Evolutionary conservation across 2,113 vertebrate genomes (phyloP).

Genomic region (Rattus norvegicus): DNA sequence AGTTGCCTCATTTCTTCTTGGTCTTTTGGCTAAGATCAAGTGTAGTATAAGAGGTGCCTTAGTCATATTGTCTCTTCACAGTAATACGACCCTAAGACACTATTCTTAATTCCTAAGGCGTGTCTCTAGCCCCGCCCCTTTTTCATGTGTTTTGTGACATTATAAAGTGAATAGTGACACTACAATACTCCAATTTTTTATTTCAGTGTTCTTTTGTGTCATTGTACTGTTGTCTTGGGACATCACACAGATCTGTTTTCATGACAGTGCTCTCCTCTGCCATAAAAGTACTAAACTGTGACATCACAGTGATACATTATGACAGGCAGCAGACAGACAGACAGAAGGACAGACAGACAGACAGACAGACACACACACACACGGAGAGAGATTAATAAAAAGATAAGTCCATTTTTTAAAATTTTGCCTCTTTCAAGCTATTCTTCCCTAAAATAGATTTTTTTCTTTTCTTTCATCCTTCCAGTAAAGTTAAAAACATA

Average conservation of each 20-base stretch:
- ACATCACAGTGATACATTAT: background rate
- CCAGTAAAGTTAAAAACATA: conserved; percentile 4
- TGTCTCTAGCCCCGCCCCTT: background rate
- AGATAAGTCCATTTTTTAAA: background rate
- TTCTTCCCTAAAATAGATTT: background rate
- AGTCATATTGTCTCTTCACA: too few relatives aligned
- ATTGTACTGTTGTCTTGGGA: background rate
- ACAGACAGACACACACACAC: background rate
- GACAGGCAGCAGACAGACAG: background rate
- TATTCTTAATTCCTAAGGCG: background rate
- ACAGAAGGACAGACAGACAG: background rate
- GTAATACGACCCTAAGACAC: background rate
- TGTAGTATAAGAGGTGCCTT: too few relatives aligned
- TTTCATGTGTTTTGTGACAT: background rate
- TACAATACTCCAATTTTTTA: background rate
- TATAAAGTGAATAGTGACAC: background rate
- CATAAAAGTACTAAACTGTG: background rate
- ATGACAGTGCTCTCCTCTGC: background rate
- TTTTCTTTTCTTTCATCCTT: background rate
- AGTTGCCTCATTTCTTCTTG: too few relatives aligned
- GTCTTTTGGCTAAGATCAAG: too few relatives aligned
- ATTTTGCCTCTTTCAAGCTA: background rate
- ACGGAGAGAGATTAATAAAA: background rate
- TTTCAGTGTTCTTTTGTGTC: background rate
- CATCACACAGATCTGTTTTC: background rate